These are phyloP conservation scores for Mormoops blainvillei DNA, from an alignment of 2,113 vertebrate species.

Conservation along the genomic window DNA sequence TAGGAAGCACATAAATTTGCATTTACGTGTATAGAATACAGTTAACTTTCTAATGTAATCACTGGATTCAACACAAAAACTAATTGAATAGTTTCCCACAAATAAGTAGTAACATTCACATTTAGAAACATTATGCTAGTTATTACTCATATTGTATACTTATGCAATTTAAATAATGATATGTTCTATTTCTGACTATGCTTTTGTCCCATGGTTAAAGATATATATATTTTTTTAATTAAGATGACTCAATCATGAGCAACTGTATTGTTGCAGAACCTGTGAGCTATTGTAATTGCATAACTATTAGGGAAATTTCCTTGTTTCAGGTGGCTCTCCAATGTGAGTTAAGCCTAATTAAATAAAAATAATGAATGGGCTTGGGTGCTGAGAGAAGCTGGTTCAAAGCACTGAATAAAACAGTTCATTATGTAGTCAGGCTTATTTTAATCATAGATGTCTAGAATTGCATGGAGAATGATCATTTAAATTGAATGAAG, in stretches of 20 bases:
- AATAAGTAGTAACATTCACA: background rate
- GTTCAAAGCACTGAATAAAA: constrained; percentile 44
- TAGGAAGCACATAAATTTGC: background rate
- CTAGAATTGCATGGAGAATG: constrained; percentile 16
- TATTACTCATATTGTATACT: background rate
- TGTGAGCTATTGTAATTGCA: background rate
- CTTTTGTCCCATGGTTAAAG: background rate
- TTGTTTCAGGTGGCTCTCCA: constrained; percentile 11
- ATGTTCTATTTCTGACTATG: background rate
- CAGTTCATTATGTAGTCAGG: constrained; percentile 4
- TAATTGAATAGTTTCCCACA: background rate
- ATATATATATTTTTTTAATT: background rate
- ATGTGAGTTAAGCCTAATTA: constrained; percentile 27
- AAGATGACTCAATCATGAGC: background rate
- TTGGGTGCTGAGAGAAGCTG: background rate
- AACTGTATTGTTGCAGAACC: background rate
- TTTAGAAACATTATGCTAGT: background rate
- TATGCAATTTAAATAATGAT: background rate
- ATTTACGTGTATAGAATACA: background rate
- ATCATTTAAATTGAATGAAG: constrained; percentile 43
- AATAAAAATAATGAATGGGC: constrained; percentile 54
- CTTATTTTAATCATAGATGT: constrained; percentile 53
- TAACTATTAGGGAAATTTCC: background rate
- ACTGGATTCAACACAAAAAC: background rate
- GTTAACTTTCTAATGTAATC: background rate